A percentile compares a stretch with the other conserved stretches of the same genome.
phyloP scores from a whole-genome alignment of 1,140 invertebrate genomes.

The Saccostrea echinata region DNA sequence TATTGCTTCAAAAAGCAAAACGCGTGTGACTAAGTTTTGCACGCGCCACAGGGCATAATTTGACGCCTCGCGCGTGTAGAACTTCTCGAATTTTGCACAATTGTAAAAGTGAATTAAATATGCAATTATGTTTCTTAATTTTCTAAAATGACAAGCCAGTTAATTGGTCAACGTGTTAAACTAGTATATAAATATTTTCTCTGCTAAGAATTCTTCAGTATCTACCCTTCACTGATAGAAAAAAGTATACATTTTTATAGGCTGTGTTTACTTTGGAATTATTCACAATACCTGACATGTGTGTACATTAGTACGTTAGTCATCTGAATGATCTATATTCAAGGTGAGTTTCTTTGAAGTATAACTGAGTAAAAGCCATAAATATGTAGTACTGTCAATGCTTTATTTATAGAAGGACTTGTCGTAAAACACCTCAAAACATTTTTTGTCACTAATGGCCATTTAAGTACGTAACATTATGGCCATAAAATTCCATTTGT shows the following conservation, averaged over 20 bases:
- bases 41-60: background rate
- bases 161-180: slow-evolving; percentile 6
- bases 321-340: background rate
- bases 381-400: background rate
- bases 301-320: slow-evolving; percentile 4
- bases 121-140: slow-evolving; percentile 20
- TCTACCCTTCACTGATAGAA: background rate
- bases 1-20: slow-evolving; percentile 16
- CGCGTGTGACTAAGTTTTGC: background rate
- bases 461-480: slow-evolving; percentile 14
- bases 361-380: slow-evolving; percentile 17
- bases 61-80: slow-evolving; percentile 6
- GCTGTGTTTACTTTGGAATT: background rate
- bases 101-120: background rate
- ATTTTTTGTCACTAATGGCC: slow-evolving; percentile 34
- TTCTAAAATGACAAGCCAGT: background rate
- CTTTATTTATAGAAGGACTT: slow-evolving; percentile 28
- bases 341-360: slow-evolving; percentile 26
- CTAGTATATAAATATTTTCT: background rate
- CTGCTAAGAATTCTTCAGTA: background rate
- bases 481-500: slow-evolving; percentile 32
- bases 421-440: slow-evolving; percentile 24
- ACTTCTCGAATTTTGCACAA: slow-evolving; percentile 19
- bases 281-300: background rate
- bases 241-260: background rate